Evolutionary conservation across 1,140 invertebrate genomes (phyloP).

Genomic region (Drosophila miranda): DNA sequence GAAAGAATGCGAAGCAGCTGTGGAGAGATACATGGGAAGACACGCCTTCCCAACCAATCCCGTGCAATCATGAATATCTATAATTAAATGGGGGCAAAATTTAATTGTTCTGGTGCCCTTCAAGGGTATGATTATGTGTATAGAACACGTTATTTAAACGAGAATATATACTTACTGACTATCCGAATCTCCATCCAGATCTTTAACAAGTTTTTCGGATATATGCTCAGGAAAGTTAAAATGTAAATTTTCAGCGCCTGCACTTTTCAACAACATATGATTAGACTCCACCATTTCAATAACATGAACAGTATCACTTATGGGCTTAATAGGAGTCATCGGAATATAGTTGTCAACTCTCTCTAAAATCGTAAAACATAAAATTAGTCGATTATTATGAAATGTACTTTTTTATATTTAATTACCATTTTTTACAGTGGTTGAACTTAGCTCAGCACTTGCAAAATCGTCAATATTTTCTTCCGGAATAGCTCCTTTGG

Average conservation of each 20-base stretch:
- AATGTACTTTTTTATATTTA: not conserved
- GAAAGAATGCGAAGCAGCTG: too few relatives aligned
- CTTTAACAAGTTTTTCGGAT: slow-evolving; percentile 47
- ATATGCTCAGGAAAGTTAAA: slow-evolving; percentile 63
- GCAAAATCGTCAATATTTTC: slow-evolving; percentile 84
- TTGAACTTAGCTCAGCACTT: slow-evolving; percentile 41
- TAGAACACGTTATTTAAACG: not conserved
- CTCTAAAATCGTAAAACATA: slow-evolving; percentile 25
- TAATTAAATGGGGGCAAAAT: too few relatives aligned
- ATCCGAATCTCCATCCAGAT: slow-evolving; percentile 49
- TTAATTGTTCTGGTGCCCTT: too few relatives aligned
- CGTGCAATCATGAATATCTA: too few relatives aligned
- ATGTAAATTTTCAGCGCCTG: slow-evolving; percentile 25
- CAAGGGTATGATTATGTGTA: too few relatives aligned
- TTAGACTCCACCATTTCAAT: slow-evolving; percentile 18
- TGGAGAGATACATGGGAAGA: too few relatives aligned
- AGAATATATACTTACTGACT: slow-evolving; percentile 50
- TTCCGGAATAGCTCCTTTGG: slow-evolving; percentile 83
- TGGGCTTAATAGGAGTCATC: slow-evolving; percentile 60
- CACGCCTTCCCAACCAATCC: too few relatives aligned
- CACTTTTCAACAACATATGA: slow-evolving; percentile 1
- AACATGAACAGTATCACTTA: slow-evolving; percentile 18
- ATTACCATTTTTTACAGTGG: slow-evolving; percentile 35
- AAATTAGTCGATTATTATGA: not conserved
- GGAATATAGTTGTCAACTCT: slow-evolving; percentile 57